These are phyloP conservation scores for Epinotia ramella DNA, from an alignment of 2,888 invertebrate species.

Conservation along the genomic window DNA sequence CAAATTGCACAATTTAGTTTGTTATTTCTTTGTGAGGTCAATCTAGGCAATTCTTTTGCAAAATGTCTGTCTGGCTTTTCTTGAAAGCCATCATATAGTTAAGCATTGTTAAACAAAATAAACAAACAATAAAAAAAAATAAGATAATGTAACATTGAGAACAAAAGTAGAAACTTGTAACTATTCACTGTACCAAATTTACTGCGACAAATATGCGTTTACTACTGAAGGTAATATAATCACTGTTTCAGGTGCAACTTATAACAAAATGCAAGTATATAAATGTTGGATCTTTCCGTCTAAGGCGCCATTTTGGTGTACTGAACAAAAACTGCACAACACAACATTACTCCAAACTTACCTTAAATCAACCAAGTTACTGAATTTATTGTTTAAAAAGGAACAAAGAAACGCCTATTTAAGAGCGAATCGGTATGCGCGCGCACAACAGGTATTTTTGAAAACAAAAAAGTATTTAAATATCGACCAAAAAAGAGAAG, in stretches of 20 bases:
- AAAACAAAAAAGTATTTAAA: constrained; percentile 44
- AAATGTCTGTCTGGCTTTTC: not conserved
- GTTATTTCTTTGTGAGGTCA: not conserved
- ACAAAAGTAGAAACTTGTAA: not conserved
- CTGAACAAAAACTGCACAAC: not conserved
- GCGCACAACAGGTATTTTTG: constrained; percentile 29
- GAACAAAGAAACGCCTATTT: constrained; percentile 12
- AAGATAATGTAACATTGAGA: constrained; percentile 28
- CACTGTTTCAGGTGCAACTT: not conserved
- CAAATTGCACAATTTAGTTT: not conserved
- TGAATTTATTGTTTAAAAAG: no score
- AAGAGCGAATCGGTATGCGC: not conserved
- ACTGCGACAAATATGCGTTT: no score
- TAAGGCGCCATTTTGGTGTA: not conserved
- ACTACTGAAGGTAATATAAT: no score
- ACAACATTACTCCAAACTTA: constrained; percentile 4
- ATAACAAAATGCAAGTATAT: not conserved
- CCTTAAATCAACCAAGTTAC: constrained; percentile 5
- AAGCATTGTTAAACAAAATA: no score
- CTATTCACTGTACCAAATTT: not conserved
- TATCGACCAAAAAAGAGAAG: not conserved
- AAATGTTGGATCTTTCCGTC: not conserved
- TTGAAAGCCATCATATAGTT: not conserved
- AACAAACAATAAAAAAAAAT: no score
- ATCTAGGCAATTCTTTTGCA: not conserved